Base-by-base conservation (phyloP, 2,888 invertebrate genomes). In the Nysson spinosus region DNA sequence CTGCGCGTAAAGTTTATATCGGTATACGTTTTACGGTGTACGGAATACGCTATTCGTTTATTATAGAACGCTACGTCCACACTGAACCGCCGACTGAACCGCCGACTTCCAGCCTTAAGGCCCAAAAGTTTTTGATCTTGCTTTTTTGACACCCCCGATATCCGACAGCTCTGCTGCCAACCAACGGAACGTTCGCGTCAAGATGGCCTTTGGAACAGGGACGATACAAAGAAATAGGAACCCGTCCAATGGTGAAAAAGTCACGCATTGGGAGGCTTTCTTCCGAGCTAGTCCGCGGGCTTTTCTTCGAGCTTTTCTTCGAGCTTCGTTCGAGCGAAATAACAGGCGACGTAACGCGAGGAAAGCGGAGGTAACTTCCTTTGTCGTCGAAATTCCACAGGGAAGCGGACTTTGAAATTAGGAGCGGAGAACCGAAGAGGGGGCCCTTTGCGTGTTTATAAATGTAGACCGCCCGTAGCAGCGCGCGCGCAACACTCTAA, bases 401-500 rank as follows among this genome's bases (percentile, higher is more conserved):
- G 28, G 0, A 6, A 34, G n/a, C 19, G 2, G 14, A 35, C 28
- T 55, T 42, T 54, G 34, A 64, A 64, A 70, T 57, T 57, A 52
- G 19, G 16, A 28, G 11, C 14, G 14, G 32, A 46, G 46, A 42
- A 34, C 32, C 26, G 28, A 46, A 52, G 54, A 42, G 32, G 28
- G 52, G 54, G 43, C 54, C 55, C 51, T 69, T 63, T 66, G 62
- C 69, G 51, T 56, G 60, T 72, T 71, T 65, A 55, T 60, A 46
- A 46, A 44, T 43, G 54, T 40, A 12, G 46, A 51, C 51, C 40
- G 62, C 57, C 54, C 51, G 65, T 60, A 44, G 56, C 40, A 3
- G 9, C 28, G 2, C 19, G 51, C 64, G 61, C 57, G 51, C 55
- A 55, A 69, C 72, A 72, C 72, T 80, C 77, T 78, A 83, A 83